A percentile compares a stretch with the other conserved stretches of the same genome.
phyloP scores from a whole-genome alignment of 2,113 vertebrate species.

The Murina feae region DNA sequence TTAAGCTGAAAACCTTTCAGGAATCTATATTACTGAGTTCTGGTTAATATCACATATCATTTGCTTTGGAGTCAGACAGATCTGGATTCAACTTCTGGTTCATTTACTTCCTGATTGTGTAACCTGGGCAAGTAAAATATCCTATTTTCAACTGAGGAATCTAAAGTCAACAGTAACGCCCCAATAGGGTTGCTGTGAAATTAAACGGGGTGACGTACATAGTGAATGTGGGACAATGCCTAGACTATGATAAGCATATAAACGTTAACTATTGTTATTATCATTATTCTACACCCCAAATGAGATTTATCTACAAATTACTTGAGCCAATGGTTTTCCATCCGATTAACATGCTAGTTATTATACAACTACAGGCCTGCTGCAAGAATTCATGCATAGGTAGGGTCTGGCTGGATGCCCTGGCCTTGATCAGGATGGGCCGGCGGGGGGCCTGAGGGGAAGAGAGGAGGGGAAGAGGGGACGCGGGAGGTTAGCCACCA shows the following conservation, averaged over 20 bases:
- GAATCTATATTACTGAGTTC: background rate
- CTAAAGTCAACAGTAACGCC: background rate
- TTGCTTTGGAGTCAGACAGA: background rate
- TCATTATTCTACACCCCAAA: conserved; percentile 4
- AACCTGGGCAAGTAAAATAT: background rate
- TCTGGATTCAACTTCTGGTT: background rate
- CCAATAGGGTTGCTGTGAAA: background rate
- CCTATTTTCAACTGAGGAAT: background rate
- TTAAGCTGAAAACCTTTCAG: background rate
- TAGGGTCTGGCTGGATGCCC: too few species aligned
- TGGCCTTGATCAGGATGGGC: too few species aligned
- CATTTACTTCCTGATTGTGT: background rate
- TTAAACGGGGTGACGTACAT: background rate
- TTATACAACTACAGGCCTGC: background rate
- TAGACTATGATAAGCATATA: background rate
- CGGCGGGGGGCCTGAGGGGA: too few species aligned
- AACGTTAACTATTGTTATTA: background rate
- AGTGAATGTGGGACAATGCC: background rate
- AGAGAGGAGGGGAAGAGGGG: too few species aligned
- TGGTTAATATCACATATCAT: background rate
- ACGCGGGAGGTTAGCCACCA: too few species aligned
- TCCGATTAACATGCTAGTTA: background rate
- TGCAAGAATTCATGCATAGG: too few species aligned
- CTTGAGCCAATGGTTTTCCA: background rate
- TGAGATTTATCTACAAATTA: background rate